These are phyloP conservation scores for Drosophila kanekoi DNA, from an alignment of 2,888 invertebrate genomes.

Conservation along the genomic window DNA sequence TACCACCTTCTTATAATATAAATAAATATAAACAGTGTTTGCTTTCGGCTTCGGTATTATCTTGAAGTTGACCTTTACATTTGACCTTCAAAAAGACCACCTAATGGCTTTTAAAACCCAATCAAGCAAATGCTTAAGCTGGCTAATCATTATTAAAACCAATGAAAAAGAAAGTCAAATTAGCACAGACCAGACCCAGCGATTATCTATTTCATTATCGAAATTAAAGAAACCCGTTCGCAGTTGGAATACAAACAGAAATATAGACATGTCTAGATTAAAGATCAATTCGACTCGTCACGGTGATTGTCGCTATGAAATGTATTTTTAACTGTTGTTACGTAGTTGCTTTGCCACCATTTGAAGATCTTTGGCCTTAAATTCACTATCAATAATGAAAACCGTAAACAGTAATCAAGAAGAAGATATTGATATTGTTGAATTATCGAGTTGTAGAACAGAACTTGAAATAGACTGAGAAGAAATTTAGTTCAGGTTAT, in stretches of 20 bases:
- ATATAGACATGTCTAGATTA: slow-evolving; percentile 2
- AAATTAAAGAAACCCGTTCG: slow-evolving; percentile 26
- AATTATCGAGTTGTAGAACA: neutral
- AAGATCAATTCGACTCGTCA: slow-evolving; percentile 34
- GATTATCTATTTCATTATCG: slow-evolving; percentile 6
- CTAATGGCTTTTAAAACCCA: slow-evolving; percentile 11
- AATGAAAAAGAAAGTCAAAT: slow-evolving; percentile 39
- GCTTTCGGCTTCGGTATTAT: neutral
- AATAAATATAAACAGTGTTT: no score
- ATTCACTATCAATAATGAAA: slow-evolving; percentile 26
- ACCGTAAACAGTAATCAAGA: neutral
- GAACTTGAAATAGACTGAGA: no score
- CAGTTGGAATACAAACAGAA: slow-evolving; percentile 1
- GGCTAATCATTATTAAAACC: slow-evolving; percentile 12
- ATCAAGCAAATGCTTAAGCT: slow-evolving; percentile 5
- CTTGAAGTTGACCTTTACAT: slow-evolving; percentile 24
- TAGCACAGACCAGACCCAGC: neutral
- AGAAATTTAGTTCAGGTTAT: no score
- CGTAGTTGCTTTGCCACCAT: slow-evolving; percentile 6
- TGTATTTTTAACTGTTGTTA: slow-evolving; percentile 13
- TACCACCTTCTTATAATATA: no score
- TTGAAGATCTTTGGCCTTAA: slow-evolving; percentile 12
- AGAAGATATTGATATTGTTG: neutral
- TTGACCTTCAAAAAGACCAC: slow-evolving; percentile 4
- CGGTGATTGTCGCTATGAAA: slow-evolving; percentile 34